Evolutionary conservation across 2,888 invertebrate species (phyloP).

Genomic region (Geophilus truncorum): DNA sequence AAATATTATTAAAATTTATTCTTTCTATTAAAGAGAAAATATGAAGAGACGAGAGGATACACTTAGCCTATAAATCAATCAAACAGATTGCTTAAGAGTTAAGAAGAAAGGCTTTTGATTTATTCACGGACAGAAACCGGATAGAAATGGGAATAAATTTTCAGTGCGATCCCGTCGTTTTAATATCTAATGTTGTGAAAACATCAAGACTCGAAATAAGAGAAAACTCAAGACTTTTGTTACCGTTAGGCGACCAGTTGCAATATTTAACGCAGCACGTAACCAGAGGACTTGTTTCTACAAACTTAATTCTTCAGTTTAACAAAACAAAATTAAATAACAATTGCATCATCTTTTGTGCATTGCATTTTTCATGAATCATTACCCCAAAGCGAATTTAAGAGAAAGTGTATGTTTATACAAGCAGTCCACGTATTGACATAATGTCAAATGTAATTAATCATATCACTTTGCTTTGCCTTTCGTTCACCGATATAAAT

Average conservation of each 20-base stretch:
- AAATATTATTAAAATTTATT: slow-evolving; percentile 3
- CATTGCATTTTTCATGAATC: too few species aligned
- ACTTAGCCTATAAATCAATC: slow-evolving; percentile 12
- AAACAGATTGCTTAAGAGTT: slow-evolving; percentile 11
- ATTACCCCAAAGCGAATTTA: background rate
- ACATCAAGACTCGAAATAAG: background rate
- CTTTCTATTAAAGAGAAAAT: slow-evolving; percentile 8
- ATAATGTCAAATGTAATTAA: slow-evolving; percentile 6
- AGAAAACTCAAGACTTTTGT: background rate
- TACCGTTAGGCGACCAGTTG: background rate
- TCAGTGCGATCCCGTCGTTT: background rate
- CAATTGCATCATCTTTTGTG: too few species aligned
- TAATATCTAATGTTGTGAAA: slow-evolving; percentile 12
- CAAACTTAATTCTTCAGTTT: background rate
- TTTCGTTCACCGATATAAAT: background rate
- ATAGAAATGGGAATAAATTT: slow-evolving; percentile 10
- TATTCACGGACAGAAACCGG: slow-evolving; percentile 16
- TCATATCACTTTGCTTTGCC: background rate
- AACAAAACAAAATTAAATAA: background rate
- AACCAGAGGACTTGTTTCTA: background rate
- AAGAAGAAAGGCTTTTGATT: slow-evolving; percentile 6
- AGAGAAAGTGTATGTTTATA: background rate
- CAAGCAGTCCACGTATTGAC: background rate
- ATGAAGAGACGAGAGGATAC: slow-evolving; percentile 12
- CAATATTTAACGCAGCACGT: background rate